Evolutionary conservation across 2,888 invertebrate genomes (phyloP), one percentile per base, ranked within the genome.

Genomic region (Ariolimax columbianus): DNA sequence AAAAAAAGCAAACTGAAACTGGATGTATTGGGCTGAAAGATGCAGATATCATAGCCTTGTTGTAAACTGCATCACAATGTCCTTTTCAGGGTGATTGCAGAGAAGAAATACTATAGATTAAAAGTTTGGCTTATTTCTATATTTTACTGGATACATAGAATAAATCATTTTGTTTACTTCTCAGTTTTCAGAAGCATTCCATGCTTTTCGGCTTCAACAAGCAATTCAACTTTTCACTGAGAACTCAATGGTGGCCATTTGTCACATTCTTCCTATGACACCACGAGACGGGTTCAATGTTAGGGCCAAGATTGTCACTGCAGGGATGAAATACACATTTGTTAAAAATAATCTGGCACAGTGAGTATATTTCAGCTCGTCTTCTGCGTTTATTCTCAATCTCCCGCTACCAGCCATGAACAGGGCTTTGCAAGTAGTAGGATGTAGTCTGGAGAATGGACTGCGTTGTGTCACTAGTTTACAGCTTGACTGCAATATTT

Each of bases 201-300:
- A 86, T 55, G 78, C 83, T 59, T 89, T 89, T 70, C 55, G 87
- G 23, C 70, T 88, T 40, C 83, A 85, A 23, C 79, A 86, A 36
- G 84, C 86, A 47, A 83, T 82, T 43, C 73, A 87, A 40, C 75
- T 86, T 83, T 82, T 89, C 72, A 70, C 78, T 1, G 78, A 85
- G 47, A 70, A 88, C 75, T 85, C 86, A 38, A 88, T 89, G 88
- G 43, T 89, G 26, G 86, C 84, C 14, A 86, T 89, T n/a, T 88
- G 88, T 77, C 89, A 88, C 72, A 77, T 84, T 14, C 47, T 88
- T n/a, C 88, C 89, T 11, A 75, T 85, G 82, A 77, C 70, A 36
- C 19, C 75, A 19, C 51, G 84, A 33, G 84, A 86, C 26, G 47
- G 23, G n/a, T 85, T 78, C 43, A 82, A 70, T 38, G 78, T 84